phyloP scores from a whole-genome alignment of 2,113 vertebrate species.

The Grammomys surdaster region DNA sequence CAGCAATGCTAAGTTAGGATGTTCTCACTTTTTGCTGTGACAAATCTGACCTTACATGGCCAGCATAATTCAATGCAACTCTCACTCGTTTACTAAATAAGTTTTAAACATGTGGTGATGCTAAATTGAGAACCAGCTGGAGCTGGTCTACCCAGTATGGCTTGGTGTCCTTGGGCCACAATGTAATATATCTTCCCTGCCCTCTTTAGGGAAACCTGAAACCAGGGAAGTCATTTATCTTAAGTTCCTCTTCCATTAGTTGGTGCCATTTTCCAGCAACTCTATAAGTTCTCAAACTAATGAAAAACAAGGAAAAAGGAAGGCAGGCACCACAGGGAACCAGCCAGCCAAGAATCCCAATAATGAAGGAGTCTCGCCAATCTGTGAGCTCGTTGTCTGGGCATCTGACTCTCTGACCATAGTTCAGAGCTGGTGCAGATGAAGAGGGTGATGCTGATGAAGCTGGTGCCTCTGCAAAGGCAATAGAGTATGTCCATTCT shows the following conservation, averaged over 20 bases:
- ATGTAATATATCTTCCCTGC: background rate
- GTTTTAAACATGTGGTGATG: background rate
- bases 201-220: background rate
- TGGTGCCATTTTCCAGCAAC: conserved; percentile 17
- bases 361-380: background rate
- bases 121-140: conserved; percentile 42
- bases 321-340: background rate
- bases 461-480: background rate
- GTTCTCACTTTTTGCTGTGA: background rate
- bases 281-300: background rate
- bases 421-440: background rate
- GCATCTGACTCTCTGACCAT: background rate
- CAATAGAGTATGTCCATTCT: background rate
- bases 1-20: background rate
- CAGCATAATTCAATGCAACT: background rate
- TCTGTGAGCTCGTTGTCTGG: background rate
- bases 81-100: conserved; percentile 5
- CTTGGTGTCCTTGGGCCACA: background rate
- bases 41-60: background rate
- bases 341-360: conserved; percentile 21
- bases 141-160: background rate
- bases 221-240: background rate
- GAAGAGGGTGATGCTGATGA: background rate
- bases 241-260: conserved; percentile 1
- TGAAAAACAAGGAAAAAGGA: background rate